Conservation (phyloP, 2,113 vertebrate species). For the Lepus timidus region DNA sequence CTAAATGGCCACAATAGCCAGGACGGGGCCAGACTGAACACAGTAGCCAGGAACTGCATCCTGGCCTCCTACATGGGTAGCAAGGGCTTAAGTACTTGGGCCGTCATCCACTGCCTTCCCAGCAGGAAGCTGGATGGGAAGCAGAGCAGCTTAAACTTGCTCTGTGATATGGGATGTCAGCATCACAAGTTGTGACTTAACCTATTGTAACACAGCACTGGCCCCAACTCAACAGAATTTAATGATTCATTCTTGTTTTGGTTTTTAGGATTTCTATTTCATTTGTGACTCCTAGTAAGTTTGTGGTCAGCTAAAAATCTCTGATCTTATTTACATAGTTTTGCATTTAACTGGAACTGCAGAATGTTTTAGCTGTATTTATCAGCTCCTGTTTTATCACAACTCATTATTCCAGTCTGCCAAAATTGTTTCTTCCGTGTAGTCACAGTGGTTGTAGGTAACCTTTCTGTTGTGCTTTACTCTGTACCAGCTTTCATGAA, state of each 20-base stretch:
- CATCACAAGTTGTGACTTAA: too few species aligned
- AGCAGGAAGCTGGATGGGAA: too few species aligned
- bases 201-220: too few species aligned
- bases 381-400: constrained; percentile 37
- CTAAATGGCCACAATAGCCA: too few species aligned
- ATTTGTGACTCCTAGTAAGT: constrained; percentile 29
- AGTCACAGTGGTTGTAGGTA: neutral
- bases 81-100: too few species aligned
- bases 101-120: too few species aligned
- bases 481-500: constrained; percentile 25
- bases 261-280: neutral
- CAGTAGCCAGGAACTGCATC: too few species aligned
- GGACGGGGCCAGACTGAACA: too few species aligned
- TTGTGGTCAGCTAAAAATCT: constrained; percentile 50
- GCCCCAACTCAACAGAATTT: neutral
- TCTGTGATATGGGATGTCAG: too few species aligned
- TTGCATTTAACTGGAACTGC: neutral
- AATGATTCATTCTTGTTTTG: constrained; percentile 12
- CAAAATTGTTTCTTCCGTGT: constrained; percentile 25
- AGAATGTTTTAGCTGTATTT: constrained; percentile 35
- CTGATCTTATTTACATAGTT: neutral
- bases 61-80: too few species aligned
- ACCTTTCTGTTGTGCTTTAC: constrained; percentile 17
- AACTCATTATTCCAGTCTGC: neutral
- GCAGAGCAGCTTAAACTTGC: too few species aligned